phyloP scores from a whole-genome alignment of 2,797 vertebrate species.

The Sciaenops ocellatus region DNA sequence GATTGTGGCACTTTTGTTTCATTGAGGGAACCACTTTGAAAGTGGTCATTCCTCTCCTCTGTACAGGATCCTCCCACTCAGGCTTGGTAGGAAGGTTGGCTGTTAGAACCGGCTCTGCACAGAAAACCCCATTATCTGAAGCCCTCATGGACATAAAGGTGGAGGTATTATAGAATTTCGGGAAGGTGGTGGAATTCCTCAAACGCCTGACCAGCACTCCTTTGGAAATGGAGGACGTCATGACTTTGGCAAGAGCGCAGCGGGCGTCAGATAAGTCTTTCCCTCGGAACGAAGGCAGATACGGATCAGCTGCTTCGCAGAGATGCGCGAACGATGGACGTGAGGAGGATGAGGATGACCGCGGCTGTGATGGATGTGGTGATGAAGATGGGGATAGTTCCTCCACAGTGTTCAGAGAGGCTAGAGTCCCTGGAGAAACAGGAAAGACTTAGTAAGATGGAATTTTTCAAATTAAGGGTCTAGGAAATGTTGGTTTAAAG shows the following conservation, averaged over 20 bases:
- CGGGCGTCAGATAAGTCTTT: slow-evolving; percentile 61
- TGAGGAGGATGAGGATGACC: slow-evolving; percentile 29
- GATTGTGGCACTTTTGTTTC: slow-evolving; percentile 25
- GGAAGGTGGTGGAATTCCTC: slow-evolving; percentile 43
- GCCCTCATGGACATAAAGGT: not conserved
- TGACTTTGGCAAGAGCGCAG: slow-evolving; percentile 69
- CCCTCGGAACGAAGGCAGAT: slow-evolving; percentile 36
- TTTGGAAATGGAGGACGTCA: slow-evolving; percentile 68
- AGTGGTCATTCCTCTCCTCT: slow-evolving; percentile 70
- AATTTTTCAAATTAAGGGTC: not conserved
- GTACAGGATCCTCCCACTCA: slow-evolving; percentile 58
- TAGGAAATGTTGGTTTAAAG: not conserved
- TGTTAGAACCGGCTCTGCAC: slow-evolving; percentile 1
- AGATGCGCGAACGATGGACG: slow-evolving; percentile 34
- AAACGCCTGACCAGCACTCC: slow-evolving; percentile 55
- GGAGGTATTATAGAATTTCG: slow-evolving; percentile 17
- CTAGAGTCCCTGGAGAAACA: slow-evolving; percentile 43
- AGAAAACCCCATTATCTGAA: not conserved
- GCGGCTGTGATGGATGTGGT: slow-evolving; percentile 2
- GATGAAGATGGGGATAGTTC: slow-evolving; percentile 49
- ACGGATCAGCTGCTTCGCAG: slow-evolving; percentile 13
- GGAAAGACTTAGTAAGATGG: not conserved
- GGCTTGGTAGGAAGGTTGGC: slow-evolving; percentile 36
- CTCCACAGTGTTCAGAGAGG: slow-evolving; percentile 36
- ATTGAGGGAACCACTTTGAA: slow-evolving; percentile 77